A percentile compares a stretch with the other conserved stretches of the same genome.
Conservation (phyloP, 2,888 invertebrate genomes). For the Tupiocoris notatus region DNA sequence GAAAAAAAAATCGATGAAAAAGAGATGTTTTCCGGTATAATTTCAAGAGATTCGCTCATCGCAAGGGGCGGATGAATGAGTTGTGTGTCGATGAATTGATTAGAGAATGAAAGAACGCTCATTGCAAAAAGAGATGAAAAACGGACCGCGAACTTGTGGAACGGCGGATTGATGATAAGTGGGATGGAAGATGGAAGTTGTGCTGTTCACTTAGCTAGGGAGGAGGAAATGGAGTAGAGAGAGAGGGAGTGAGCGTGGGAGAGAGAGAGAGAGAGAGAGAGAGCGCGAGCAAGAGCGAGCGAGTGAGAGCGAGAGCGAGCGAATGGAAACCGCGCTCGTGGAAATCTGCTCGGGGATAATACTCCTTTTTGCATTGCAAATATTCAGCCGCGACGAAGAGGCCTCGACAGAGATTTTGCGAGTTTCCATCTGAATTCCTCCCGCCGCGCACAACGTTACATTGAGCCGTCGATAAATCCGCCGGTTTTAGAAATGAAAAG, state of each 20-base stretch:
- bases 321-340: not conserved
- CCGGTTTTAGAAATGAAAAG: too few species aligned
- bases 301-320: constrained; percentile 1
- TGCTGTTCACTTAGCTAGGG: constrained; percentile 4
- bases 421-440: too few species aligned
- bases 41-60: too few species aligned
- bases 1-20: too few species aligned
- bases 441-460: too few species aligned
- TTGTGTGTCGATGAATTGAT: not conserved
- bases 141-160: not conserved
- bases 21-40: too few species aligned
- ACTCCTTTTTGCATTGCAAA: not conserved
- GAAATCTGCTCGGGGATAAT: not conserved
- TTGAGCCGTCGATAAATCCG: too few species aligned
- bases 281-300: not conserved
- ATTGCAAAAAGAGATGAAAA: constrained; percentile 31
- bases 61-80: too few species aligned
- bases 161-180: not conserved
- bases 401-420: too few species aligned
- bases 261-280: not conserved
- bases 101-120: not conserved
- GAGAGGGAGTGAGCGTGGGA: not conserved
- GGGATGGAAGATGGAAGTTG: constrained; percentile 5
- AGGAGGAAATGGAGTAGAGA: too few species aligned
- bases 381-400: not conserved